Conservation (phyloP, 2,888 invertebrate genomes). For the Bimastos eiseni region DNA sequence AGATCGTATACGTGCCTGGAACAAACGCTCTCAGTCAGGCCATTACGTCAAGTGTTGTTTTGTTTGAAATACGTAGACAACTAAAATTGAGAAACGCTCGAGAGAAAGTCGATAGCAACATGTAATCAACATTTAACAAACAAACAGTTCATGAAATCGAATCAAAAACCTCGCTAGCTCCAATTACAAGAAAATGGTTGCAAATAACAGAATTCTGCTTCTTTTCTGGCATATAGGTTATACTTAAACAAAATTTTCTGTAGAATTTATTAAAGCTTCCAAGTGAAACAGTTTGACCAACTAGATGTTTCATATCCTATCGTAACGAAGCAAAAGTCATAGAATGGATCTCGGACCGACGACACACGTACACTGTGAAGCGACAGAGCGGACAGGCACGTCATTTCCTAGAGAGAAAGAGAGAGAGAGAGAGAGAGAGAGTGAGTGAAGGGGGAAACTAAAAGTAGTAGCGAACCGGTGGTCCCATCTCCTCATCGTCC, state of each 20-base stretch:
- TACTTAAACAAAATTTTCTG: too few relatives aligned
- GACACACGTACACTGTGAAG: background rate
- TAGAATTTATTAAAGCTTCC: too few relatives aligned
- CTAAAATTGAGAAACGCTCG: background rate
- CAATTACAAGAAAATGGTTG: background rate
- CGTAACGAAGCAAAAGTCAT: too few relatives aligned
- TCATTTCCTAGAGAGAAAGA: background rate
- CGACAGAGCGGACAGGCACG: background rate
- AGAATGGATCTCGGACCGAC: background rate
- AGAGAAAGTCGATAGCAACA: background rate
- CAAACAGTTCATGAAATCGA: background rate
- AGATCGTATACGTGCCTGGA: conserved; percentile 4
- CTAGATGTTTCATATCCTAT: background rate
- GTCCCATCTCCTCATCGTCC: conserved; percentile 43
- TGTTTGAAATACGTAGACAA: conserved; percentile 35
- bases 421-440: too few relatives aligned
- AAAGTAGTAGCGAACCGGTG: conserved; percentile 42
- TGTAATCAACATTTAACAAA: background rate
- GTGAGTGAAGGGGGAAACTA: background rate
- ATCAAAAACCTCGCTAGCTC: background rate
- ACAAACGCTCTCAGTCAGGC: conserved; percentile 13
- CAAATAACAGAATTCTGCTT: too few relatives aligned
- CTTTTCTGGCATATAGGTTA: too few relatives aligned
- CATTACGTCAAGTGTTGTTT: conserved; percentile 26
- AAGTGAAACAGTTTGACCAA: background rate